Conservation (phyloP, 2,797 vertebrate genomes). For the Gymnoscopelus braueri region DNA sequence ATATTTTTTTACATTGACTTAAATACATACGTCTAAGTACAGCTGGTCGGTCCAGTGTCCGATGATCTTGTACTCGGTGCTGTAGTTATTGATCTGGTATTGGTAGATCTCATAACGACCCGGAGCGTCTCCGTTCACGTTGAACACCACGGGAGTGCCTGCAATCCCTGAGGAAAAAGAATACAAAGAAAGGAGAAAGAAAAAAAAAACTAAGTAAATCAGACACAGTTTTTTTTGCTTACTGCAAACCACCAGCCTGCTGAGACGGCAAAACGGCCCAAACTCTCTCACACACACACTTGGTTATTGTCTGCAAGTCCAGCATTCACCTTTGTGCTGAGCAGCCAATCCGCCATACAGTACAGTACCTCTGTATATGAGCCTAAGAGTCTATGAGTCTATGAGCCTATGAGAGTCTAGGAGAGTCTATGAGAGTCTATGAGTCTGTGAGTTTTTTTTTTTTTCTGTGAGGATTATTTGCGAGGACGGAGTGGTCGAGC, state of each 20-base stretch:
- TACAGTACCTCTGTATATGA: not conserved
- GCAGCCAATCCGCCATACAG: not conserved
- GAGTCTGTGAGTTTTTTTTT: too few relatives aligned
- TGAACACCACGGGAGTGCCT: slow-evolving; percentile 93
- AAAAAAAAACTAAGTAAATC: not conserved
- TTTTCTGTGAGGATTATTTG: too few relatives aligned
- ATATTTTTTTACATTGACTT: slow-evolving; percentile 5
- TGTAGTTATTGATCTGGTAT: slow-evolving; percentile 90
- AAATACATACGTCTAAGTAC: slow-evolving; percentile 84
- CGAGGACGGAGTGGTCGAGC: too few relatives aligned
- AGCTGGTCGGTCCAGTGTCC: slow-evolving; percentile 93
- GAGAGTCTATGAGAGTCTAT: too few relatives aligned
- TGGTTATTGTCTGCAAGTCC: not conserved
- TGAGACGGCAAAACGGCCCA: not conserved
- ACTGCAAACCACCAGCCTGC: too few relatives aligned
- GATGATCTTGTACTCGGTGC: slow-evolving; percentile 90
- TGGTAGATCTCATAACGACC: slow-evolving; percentile 97
- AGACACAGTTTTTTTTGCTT: not conserved
- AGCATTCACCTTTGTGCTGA: not conserved
- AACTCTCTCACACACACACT: not conserved
- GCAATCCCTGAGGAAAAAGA: slow-evolving; percentile 85
- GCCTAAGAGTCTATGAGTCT: too few relatives aligned
- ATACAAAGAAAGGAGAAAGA: not conserved
- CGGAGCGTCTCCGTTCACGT: slow-evolving; percentile 92
- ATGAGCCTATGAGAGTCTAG: too few relatives aligned